Conservation (phyloP, 2,113 vertebrate species). For the Turnix velox region DNA sequence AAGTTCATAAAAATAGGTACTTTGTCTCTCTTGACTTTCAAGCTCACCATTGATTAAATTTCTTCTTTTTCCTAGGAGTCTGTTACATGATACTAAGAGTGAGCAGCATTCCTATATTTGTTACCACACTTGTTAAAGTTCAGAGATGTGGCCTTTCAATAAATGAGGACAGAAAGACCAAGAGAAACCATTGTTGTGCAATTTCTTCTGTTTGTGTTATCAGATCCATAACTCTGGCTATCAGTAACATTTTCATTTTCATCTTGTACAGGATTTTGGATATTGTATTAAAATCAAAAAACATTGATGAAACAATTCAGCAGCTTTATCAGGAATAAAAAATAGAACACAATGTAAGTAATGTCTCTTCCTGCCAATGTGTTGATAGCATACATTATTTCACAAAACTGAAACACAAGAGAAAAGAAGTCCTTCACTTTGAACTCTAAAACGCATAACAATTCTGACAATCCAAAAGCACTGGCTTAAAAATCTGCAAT, state of each 20-base stretch:
- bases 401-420: neutral
- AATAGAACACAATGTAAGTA: accelerated
- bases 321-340: neutral
- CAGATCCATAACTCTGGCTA: neutral
- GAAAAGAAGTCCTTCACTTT: neutral
- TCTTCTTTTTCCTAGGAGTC: neutral
- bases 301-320: neutral
- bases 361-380: neutral
- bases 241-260: neutral
- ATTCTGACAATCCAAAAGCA: neutral
- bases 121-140: neutral
- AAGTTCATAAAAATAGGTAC: neutral
- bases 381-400: neutral
- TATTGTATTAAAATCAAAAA: neutral
- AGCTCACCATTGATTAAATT: neutral
- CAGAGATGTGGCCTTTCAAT: neutral
- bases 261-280: neutral
- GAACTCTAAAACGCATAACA: neutral
- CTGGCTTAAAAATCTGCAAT: neutral
- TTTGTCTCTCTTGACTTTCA: neutral
- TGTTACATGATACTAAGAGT: neutral
- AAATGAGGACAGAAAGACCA: neutral
- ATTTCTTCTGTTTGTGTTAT: neutral
- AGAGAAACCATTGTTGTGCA: neutral
- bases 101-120: neutral